These are phyloP conservation scores for Hippocampus zosterae DNA, from an alignment of 2,113 vertebrate genomes.

Conservation along the genomic window DNA sequence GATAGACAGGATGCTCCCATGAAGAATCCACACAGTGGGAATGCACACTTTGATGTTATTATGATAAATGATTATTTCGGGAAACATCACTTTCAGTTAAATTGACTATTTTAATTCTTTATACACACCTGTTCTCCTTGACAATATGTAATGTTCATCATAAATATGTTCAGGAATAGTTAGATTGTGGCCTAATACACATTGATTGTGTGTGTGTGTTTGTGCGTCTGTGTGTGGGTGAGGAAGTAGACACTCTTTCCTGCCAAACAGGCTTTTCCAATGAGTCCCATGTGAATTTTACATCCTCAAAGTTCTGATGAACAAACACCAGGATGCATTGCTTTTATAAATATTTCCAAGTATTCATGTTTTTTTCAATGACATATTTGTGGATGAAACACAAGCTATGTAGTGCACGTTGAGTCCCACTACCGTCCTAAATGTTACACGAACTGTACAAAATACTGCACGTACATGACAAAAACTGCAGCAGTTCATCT, in stretches of 20 bases:
- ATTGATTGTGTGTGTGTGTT: neutral
- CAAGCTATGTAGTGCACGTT: neutral
- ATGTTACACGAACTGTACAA: neutral
- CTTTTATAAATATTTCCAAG: neutral
- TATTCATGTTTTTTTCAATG: neutral
- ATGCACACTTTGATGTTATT: neutral
- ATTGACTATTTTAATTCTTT: neutral
- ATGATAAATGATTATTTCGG: neutral
- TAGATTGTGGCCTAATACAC: neutral
- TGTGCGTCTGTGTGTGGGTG: neutral
- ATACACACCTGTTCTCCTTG: neutral
- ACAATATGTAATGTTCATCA: neutral
- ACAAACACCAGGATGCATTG: neutral
- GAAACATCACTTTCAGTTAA: neutral
- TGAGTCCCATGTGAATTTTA: neutral
- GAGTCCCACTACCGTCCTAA: neutral
- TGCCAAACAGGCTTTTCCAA: neutral
- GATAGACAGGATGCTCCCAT: neutral
- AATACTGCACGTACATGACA: neutral
- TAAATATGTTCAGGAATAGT: too few species aligned
- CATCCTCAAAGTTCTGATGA: neutral
- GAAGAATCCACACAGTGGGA: neutral
- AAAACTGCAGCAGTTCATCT: neutral
- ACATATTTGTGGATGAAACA: neutral
- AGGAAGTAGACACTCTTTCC: slow-evolving; percentile 1